Conservation (phyloP, 2,797 vertebrate genomes). For the Sebastes trivittatus region DNA sequence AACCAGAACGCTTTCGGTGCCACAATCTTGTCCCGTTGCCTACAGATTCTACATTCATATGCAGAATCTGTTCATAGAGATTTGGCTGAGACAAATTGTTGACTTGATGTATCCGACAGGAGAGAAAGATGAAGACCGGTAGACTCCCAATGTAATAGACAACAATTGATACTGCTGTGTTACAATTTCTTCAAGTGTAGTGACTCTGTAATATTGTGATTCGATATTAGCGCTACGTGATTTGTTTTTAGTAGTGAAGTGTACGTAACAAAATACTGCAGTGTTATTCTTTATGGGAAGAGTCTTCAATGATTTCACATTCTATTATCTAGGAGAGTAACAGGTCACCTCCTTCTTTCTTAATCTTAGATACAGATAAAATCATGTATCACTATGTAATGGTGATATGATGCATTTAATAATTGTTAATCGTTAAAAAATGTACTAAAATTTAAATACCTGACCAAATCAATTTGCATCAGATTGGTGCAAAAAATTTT, state of each 20-base stretch:
- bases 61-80: no score
- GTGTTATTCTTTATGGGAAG: background rate
- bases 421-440: background rate
- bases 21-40: no score
- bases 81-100: background rate
- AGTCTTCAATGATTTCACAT: background rate
- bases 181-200: background rate
- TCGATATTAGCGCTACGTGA: no score
- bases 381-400: no score
- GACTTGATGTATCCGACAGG: background rate
- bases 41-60: no score
- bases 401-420: no score
- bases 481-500: no score
- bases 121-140: background rate
- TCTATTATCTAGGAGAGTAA: background rate
- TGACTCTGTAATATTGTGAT: background rate
- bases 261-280: background rate
- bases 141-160: background rate
- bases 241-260: background rate
- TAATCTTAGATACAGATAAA: no score
- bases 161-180: background rate
- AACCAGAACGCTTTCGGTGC: no score
- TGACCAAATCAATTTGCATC: no score
- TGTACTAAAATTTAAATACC: fast-evolving
- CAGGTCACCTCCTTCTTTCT: background rate